phyloP scores from a whole-genome alignment of 2,888 invertebrate genomes.

The Pristionchus exspectatus region DNA sequence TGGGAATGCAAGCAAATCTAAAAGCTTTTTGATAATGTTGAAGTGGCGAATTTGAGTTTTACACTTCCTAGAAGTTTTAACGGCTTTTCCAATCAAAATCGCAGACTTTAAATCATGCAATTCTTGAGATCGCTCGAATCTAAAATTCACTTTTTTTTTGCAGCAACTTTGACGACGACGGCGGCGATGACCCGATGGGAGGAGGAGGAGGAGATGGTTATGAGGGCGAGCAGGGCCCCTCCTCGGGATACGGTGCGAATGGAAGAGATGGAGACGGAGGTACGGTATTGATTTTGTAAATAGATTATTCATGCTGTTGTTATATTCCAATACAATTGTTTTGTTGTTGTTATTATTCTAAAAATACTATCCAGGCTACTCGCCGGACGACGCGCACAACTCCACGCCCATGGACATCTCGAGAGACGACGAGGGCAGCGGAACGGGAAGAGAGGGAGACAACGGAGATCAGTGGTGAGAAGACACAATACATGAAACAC shows the following conservation, averaged over 20 bases:
- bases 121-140: too few species aligned
- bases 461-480: not conserved
- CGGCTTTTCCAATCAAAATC: too few species aligned
- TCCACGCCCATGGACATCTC: not conserved
- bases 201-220: slow-evolving; percentile 18
- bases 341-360: not conserved
- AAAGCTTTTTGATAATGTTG: not conserved
- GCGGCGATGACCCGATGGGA: not conserved
- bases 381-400: not conserved
- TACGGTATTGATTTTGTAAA: not conserved
- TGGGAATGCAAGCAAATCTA: not conserved
- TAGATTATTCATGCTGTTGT: not conserved
- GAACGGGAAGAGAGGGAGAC: not conserved
- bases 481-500: too few species aligned
- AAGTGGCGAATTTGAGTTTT: not conserved
- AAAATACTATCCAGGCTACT: not conserved
- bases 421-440: not conserved
- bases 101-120: too few species aligned
- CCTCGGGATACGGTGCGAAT: not conserved
- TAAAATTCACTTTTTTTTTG: not conserved
- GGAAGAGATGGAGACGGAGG: slow-evolving; percentile 7
- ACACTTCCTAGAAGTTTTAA: not conserved
- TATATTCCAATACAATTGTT: not conserved
- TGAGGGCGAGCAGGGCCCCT: slow-evolving; percentile 2
- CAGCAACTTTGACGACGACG: slow-evolving; percentile 24